Conservation (phyloP, 1,140 invertebrate species). For the Trachymyrmex cornetzi region DNA sequence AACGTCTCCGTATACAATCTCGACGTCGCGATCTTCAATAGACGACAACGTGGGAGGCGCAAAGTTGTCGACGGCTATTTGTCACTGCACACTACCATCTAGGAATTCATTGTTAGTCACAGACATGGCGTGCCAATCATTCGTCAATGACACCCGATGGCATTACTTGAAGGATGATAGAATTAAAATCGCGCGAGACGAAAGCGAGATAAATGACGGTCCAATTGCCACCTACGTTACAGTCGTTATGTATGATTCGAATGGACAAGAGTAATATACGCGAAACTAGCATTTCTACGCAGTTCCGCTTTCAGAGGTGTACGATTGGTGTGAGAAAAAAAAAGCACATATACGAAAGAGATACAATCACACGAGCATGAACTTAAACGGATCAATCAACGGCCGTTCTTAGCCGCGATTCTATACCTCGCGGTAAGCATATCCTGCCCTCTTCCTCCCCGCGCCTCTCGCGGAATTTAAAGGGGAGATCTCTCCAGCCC, state of each 20-base stretch:
- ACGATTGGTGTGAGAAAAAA: background rate
- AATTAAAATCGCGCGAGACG: conserved; percentile 13
- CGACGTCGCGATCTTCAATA: conserved; percentile 9
- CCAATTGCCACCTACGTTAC: conserved; percentile 46
- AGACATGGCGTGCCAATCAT: conserved; percentile 36
- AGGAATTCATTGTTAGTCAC: conserved; percentile 28
- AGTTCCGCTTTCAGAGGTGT: conserved; percentile 21
- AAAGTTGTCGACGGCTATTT: conserved; percentile 23
- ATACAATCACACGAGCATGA: conserved; percentile 46
- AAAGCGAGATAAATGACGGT: conserved; percentile 37
- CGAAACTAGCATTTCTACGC: conserved; percentile 1
- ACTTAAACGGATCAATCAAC: conserved; percentile 59
- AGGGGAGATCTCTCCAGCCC: conserved; percentile 50
- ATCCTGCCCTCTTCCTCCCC: background rate
- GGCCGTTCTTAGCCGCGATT: conserved; percentile 42
- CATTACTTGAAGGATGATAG: conserved; percentile 20
- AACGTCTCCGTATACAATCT: background rate
- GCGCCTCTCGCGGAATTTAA: conserved; percentile 42
- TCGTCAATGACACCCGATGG: conserved; percentile 48
- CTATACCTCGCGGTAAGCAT: background rate
- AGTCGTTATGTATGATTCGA: conserved; percentile 14
- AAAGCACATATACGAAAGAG: background rate
- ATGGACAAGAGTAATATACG: background rate
- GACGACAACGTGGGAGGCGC: conserved; percentile 37
- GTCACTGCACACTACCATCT: background rate